Base-by-base conservation (phyloP, 2,797 vertebrate genomes). In the Gallinago solitaria region DNA sequence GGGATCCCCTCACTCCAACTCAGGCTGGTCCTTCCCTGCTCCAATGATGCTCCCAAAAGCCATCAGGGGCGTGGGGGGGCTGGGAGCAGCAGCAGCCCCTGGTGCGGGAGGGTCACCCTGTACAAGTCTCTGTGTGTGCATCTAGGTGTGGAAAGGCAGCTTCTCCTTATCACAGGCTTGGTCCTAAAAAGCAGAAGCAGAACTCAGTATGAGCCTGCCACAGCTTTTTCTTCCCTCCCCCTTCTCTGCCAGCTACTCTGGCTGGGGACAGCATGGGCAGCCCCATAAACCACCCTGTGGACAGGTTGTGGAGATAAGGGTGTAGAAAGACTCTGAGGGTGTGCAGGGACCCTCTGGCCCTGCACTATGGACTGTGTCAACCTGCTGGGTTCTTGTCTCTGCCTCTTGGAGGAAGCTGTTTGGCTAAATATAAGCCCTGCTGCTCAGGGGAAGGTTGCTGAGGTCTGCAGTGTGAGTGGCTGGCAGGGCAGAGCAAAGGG, bases 151-250 rank as follows among this genome's bases (percentile, higher is more conserved):
- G 48, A 77, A 48, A 45, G 10, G 45, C 53, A 80, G 50, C 28
- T 69, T 84, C 81, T 94, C 23, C 76, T 94, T 77, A 33, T 20
- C 10, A 0, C 20, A 47, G 33, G 6, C 32, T 74, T 30, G 20
- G 19, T 86, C 25, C 69, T 83, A 16, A 67, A 68, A 83, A 94
- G 92, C 87, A 96, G 91, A 95, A 96, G 92, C 69, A 78, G 84
- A 91, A 92, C 54, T 79, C 57, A 28, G 68, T 21, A 9, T 0
- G 2, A 67, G 33, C 14, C 21, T 6, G 2, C 13, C 18, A 39
- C 0, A 2, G 19, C 5, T 63, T 71, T 56, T 18, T 3, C 13
- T 27, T 75, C 64, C 76, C 30, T 39, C 33, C 5, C 30, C 20
- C 19, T 37, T 35, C 60, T 27, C 37, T 4, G 4, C 0, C 3